Conservation (phyloP, 1,140 invertebrate genomes). For the Drosophila sulfurigaster region DNA sequence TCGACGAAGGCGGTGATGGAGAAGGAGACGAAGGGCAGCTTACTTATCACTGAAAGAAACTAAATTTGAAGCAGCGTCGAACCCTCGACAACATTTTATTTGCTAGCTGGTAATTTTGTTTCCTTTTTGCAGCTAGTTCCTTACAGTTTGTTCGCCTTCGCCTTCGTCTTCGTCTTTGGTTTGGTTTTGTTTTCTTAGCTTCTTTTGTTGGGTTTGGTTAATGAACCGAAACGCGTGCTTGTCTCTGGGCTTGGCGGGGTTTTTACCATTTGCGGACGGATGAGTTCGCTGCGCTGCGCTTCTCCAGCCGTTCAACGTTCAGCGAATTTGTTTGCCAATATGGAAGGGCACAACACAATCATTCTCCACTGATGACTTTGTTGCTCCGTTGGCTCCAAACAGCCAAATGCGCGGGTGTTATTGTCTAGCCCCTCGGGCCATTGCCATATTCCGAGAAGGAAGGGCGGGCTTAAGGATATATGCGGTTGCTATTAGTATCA, state of each 20-base stretch:
- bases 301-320: constrained; percentile 40
- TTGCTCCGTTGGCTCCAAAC: constrained; percentile 49
- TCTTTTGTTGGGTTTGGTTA: constrained; percentile 78
- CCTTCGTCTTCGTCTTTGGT: background rate
- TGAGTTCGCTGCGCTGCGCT: constrained; percentile 47
- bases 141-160: constrained; percentile 31
- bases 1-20: too few relatives aligned
- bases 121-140: constrained; percentile 73
- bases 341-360: constrained; percentile 67
- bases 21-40: background rate
- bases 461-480: constrained; percentile 38
- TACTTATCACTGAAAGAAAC: constrained; percentile 62
- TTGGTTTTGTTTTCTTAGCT: constrained; percentile 8
- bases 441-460: constrained; percentile 22
- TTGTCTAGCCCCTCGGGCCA: constrained; percentile 25
- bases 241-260: constrained; percentile 56
- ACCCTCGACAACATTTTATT: constrained; percentile 82
- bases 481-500: constrained; percentile 54
- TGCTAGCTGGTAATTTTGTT: constrained; percentile 78
- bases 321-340: constrained; percentile 63
- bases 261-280: constrained; percentile 25
- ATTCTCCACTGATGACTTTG: constrained; percentile 79
- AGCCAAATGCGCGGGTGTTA: constrained; percentile 60
- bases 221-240: constrained; percentile 81
- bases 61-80: constrained; percentile 66